Percentiles rank a stretch among this genome's conserved stretches.
Conservation (phyloP, 2,888 invertebrate genomes). For the Cyrtodaria siliqua region DNA sequence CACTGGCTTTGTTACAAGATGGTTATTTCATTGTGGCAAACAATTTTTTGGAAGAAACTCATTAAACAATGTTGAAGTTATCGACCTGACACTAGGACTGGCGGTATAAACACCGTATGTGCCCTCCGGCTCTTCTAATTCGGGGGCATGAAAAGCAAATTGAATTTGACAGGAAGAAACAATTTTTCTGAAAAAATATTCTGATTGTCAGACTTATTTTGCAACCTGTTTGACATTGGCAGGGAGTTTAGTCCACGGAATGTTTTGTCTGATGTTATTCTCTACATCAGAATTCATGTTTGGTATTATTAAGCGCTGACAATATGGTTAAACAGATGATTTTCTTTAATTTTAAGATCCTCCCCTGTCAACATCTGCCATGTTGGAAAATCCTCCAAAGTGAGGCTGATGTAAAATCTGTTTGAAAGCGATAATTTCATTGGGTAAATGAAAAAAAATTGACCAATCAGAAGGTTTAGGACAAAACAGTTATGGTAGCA, state of each 20-base stretch:
- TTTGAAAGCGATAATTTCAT: conserved; percentile 30
- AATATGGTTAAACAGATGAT: neutral
- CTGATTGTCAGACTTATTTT: too few relatives aligned
- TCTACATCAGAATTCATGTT: conserved; percentile 92
- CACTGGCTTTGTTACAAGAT: too few relatives aligned
- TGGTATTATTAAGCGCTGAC: neutral
- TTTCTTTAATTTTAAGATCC: conserved; percentile 27
- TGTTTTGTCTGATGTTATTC: conserved; percentile 93
- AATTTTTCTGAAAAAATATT: too few relatives aligned
- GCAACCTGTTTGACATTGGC: conserved; percentile 91
- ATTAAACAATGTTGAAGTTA: too few relatives aligned
- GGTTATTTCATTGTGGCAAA: too few relatives aligned
- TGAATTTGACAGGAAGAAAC: too few relatives aligned
- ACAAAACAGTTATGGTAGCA: conserved; percentile 45
- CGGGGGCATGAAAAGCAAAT: too few relatives aligned
- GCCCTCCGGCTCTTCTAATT: too few relatives aligned
- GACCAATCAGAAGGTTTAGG: conserved; percentile 55
- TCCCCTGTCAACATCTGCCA: conserved; percentile 66
- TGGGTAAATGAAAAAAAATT: conserved; percentile 29
- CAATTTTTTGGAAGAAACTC: too few relatives aligned
- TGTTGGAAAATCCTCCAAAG: conserved; percentile 65
- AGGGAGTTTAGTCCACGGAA: conserved; percentile 94
- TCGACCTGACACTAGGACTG: too few relatives aligned
- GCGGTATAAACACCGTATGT: too few relatives aligned
- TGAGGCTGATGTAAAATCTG: conserved; percentile 45